Evolutionary conservation across 2,113 vertebrate species (phyloP), one percentile per base, ranked within the genome.

Genomic region (Anguilla japonica): DNA sequence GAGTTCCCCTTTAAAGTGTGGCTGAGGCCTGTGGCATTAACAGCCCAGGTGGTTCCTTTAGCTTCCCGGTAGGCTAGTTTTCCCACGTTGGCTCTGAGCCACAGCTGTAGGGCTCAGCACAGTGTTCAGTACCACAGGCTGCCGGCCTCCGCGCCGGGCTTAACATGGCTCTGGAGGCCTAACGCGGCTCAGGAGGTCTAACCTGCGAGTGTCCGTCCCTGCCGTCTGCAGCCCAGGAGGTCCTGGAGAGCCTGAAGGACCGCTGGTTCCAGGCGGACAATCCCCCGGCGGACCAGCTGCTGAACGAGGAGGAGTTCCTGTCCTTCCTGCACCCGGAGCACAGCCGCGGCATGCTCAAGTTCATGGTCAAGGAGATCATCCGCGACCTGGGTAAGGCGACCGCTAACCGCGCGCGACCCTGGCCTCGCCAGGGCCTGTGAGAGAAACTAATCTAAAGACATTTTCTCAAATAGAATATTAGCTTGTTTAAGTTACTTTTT

Each of bases 241-340:
- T 99, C 53, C 87, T 99, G 53, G 98, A 99, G 86, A 99, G 98
- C 87, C 95, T 99, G 90, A 98, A 96, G 89, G 98, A 99, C 84
- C 97, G 98, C 81, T 99, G 98, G 98, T 98, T 97, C 80, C 98
- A 99, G 93, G 98, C 98, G 0, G 98, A 99, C 92, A 98, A 94
- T 50, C 97, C 97, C 0, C 98, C 98, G 0, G 91, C 96, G 0
- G 97, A 99, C 90, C 95, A 98, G 88, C 91, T 98, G 88, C 93
- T 99, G 88, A 96, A 96, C 0, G 97, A 99, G 88, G 93, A 97
- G 0, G 98, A 99, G 87, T 99, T 99, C 92, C 93, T 99, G 85
- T 97, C 98, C 0, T 99, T 99, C 89, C 96, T 99, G 0, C 98
- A 99, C 71, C 98, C 98, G 0, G 98, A 99, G 92, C 98, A 99